These are phyloP conservation scores for Thereuonema tuberculata DNA, from an alignment of 1,140 invertebrate genomes.

Conservation along the genomic window DNA sequence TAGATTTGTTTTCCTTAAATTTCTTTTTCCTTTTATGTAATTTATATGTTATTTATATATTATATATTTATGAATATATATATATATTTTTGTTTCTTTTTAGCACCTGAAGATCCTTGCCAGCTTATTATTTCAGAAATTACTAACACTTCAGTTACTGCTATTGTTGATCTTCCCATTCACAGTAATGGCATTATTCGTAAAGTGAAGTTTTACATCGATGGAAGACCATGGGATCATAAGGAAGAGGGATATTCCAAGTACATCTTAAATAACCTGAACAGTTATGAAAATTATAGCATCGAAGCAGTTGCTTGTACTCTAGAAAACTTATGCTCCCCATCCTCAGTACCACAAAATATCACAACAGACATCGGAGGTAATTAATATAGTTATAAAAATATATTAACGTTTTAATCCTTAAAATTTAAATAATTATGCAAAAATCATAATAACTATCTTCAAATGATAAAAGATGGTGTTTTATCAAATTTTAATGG, in stretches of 20 bases:
- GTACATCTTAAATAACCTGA: constrained; percentile 19
- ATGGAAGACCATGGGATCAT: background rate
- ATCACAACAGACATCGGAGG: constrained; percentile 44
- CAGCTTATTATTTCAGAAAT: constrained; percentile 44
- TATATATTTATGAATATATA: too few species aligned
- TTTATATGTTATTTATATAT: too few species aligned
- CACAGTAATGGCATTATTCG: constrained; percentile 43
- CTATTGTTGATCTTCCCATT: constrained; percentile 52
- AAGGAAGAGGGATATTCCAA: background rate
- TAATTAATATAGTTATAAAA: constrained; percentile 29
- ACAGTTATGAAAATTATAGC: constrained; percentile 45
- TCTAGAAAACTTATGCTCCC: constrained; percentile 45
- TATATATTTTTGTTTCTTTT: background rate
- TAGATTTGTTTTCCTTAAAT: too few species aligned
- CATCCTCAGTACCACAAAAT: constrained; percentile 30
- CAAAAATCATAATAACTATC: too few species aligned
- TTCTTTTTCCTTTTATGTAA: too few species aligned
- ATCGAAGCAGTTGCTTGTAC: constrained; percentile 49
- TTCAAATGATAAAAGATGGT: too few species aligned
- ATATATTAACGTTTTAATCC: too few species aligned
- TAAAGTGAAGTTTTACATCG: background rate
- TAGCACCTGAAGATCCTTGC: constrained; percentile 2
- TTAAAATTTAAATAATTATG: too few species aligned
- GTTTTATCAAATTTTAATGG: too few species aligned
- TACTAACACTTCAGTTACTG: constrained; percentile 46